Percentiles rank a stretch among this genome's conserved stretches.
phyloP scores from a whole-genome alignment of 1,140 invertebrate genomes.

The Lucilia cuprina region DNA sequence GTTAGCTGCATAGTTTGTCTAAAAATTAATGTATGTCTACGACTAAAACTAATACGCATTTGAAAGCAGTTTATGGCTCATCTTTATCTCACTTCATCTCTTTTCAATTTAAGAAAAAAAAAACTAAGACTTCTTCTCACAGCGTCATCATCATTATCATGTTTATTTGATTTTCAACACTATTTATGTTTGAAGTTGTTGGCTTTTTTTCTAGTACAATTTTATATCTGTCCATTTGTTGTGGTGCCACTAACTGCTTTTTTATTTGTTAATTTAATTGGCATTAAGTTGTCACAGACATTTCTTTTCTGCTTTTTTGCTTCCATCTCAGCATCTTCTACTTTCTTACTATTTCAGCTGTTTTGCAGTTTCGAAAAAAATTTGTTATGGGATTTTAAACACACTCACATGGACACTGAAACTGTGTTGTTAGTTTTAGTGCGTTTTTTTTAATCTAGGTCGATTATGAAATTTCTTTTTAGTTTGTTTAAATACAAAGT shows the following conservation, averaged over 20 bases:
- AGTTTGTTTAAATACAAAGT: slow-evolving; percentile 4
- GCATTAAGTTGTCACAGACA: slow-evolving; percentile 32
- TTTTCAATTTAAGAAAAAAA: not conserved
- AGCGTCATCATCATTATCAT: not conserved
- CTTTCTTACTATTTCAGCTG: not conserved
- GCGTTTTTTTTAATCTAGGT: slow-evolving; percentile 15
- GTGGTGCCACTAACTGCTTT: not conserved
- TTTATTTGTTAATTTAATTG: slow-evolving; percentile 32
- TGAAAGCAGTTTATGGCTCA: not conserved
- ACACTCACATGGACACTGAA: not conserved
- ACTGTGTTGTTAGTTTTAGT: slow-evolving; percentile 18
- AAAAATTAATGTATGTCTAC: not conserved
- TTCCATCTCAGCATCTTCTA: too few species aligned
- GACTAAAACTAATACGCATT: not conserved
- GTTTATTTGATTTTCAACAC: slow-evolving; percentile 3
- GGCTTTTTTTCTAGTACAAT: not conserved
- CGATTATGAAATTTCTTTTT: slow-evolving; percentile 21
- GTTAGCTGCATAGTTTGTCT: not conserved
- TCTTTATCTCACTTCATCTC: not conserved
- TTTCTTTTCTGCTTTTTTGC: slow-evolving; percentile 3
- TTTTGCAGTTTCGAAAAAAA: not conserved
- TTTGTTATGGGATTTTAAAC: not conserved
- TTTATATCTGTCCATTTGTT: not conserved
- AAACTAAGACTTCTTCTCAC: not conserved
- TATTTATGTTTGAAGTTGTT: not conserved